A percentile compares a stretch with the other conserved stretches of the same genome.
Evolutionary conservation across 1,140 invertebrate genomes (phyloP).

Genomic region (Drosophila kepulauana): DNA sequence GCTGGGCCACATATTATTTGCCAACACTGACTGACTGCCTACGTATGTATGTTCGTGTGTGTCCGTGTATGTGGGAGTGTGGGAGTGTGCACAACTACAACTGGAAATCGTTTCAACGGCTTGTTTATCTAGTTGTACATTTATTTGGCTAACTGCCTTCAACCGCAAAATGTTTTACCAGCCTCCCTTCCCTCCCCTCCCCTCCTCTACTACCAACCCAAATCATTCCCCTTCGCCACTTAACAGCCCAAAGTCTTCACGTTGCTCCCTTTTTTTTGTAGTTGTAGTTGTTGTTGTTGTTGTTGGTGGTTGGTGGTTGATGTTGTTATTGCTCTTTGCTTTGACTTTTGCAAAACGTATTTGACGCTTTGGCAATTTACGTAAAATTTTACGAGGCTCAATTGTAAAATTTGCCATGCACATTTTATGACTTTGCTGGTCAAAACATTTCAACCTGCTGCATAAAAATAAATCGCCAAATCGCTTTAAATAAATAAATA

Average conservation of each 20-base stretch:
- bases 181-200: not conserved
- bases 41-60: constrained; percentile 17
- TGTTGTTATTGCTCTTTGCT: constrained; percentile 7
- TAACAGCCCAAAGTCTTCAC: constrained; percentile 13
- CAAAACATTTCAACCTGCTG: constrained; percentile 52
- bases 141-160: constrained; percentile 79
- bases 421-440: constrained; percentile 68
- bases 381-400: constrained; percentile 71
- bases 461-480: constrained; percentile 51
- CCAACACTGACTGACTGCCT: constrained; percentile 1
- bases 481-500: constrained; percentile 49
- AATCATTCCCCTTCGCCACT: not conserved
- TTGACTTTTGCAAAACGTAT: constrained; percentile 9
- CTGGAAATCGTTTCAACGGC: constrained; percentile 60
- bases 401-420: constrained; percentile 65
- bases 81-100: constrained; percentile 46
- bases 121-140: constrained; percentile 78
- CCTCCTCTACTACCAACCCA: not conserved
- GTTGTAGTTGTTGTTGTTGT: not conserved
- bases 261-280: constrained; percentile 30
- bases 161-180: constrained; percentile 69
- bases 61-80: constrained; percentile 22
- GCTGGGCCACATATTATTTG: constrained; percentile 48
- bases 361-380: constrained; percentile 53
- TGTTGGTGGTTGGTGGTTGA: constrained; percentile 20